A percentile compares a stretch with the other conserved stretches of the same genome.
phyloP scores from a whole-genome alignment of 2,797 vertebrate species.

The Pteronotus mesoamericanus region DNA sequence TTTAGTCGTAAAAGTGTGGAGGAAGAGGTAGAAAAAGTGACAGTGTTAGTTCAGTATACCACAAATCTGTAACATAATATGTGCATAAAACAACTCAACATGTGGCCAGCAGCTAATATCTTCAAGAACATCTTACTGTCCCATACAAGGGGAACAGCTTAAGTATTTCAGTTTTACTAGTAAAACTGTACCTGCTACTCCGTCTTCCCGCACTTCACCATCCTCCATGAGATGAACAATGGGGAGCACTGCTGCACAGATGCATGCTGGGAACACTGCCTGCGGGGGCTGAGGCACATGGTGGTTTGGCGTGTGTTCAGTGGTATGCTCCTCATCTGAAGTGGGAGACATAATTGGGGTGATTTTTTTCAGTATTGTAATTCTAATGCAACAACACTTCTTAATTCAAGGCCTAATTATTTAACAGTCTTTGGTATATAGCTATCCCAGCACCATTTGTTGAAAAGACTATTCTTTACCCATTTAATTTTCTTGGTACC shows the following conservation, averaged over 20 bases:
- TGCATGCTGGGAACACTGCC: conserved; percentile 98
- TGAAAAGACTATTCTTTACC: neutral
- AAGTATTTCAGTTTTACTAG: neutral
- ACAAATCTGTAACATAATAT: neutral
- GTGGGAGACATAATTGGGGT: neutral
- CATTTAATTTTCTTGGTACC: neutral
- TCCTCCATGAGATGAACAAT: conserved; percentile 99
- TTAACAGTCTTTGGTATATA: neutral
- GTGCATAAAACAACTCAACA: neutral
- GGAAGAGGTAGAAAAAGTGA: neutral
- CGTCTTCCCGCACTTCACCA: conserved; percentile 96
- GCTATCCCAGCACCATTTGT: neutral
- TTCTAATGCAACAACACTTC: neutral
- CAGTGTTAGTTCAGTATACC: neutral
- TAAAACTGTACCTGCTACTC: conserved; percentile 90
- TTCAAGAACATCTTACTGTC: neutral
- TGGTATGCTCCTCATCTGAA: conserved; percentile 95
- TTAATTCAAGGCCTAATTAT: neutral
- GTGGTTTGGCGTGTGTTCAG: conserved; percentile 96
- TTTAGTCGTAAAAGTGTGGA: neutral
- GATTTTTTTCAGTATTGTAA: neutral
- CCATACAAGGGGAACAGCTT: neutral
- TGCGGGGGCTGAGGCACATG: conserved; percentile 96
- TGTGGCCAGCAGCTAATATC: accelerated
- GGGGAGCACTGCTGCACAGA: conserved; percentile 96